These are phyloP conservation scores for Leucoraja erinaceus DNA, from an alignment of 2,113 vertebrate genomes.

Conservation along the genomic window DNA sequence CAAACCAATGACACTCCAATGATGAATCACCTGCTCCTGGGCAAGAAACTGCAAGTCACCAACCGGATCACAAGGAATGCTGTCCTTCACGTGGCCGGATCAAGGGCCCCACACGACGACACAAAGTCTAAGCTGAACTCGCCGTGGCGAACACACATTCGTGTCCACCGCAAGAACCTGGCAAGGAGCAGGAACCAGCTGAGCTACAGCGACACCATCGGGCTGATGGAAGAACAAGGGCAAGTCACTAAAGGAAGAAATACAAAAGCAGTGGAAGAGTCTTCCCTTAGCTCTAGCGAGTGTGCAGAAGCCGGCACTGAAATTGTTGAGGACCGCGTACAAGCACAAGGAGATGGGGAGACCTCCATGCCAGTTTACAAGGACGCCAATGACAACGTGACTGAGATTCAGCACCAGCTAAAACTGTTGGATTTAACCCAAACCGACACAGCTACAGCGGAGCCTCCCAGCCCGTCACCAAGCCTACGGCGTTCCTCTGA, in stretches of 20 bases:
- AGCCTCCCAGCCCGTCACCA: slow-evolving; percentile 42
- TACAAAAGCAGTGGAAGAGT: slow-evolving; percentile 41
- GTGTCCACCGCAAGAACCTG: slow-evolving; percentile 75
- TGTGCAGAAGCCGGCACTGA: slow-evolving; percentile 40
- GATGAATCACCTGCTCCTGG: slow-evolving; percentile 92
- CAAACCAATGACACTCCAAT: slow-evolving; percentile 82
- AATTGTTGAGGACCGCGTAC: slow-evolving; percentile 45
- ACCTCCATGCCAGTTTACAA: slow-evolving; percentile 45
- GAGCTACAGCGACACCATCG: slow-evolving; percentile 70
- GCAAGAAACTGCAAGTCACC: slow-evolving; percentile 68
- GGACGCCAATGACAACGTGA: slow-evolving; percentile 46
- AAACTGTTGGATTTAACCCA: slow-evolving; percentile 62
- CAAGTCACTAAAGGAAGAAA: slow-evolving; percentile 49
- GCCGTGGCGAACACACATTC: slow-evolving; percentile 82
- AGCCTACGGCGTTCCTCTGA: slow-evolving; percentile 48
- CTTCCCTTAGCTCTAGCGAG: slow-evolving; percentile 24
- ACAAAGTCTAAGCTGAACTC: slow-evolving; percentile 67
- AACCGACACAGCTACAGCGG: slow-evolving; percentile 37
- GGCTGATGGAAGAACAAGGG: slow-evolving; percentile 60
- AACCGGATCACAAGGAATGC: slow-evolving; percentile 61
- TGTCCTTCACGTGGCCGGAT: slow-evolving; percentile 57
- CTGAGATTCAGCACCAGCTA: slow-evolving; percentile 63
- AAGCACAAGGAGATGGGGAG: slow-evolving; percentile 50
- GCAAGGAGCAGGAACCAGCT: slow-evolving; percentile 70
- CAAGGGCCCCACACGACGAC: slow-evolving; percentile 58